Percentiles rank a stretch among this genome's conserved stretches.
Conservation (phyloP, 2,888 invertebrate genomes). For the Dolomedes plantarius region DNA sequence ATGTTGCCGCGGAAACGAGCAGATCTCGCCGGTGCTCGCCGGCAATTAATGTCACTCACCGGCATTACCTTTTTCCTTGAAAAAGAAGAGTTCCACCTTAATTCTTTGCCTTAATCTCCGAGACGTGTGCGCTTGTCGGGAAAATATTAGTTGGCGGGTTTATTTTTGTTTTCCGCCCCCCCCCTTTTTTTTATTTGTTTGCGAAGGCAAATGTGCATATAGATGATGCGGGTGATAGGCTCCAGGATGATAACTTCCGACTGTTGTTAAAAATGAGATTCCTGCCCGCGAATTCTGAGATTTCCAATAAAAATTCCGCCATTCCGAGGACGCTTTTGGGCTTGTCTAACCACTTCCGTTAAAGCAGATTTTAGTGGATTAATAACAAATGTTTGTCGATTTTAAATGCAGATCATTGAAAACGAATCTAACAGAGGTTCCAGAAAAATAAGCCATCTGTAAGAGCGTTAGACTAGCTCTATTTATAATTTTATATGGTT, state of each 20-base stretch:
- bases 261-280: constrained; percentile 1
- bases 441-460: no score
- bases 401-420: no score
- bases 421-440: no score
- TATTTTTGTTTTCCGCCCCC: not conserved
- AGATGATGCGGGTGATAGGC: constrained; percentile 2
- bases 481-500: no score
- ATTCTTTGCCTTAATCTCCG: constrained; percentile 60
- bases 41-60: constrained; percentile 68
- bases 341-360: no score
- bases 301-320: not conserved
- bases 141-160: constrained; percentile 48
- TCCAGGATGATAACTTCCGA: not conserved
- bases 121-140: constrained; percentile 48
- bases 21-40: constrained; percentile 28
- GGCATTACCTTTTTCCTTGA: constrained; percentile 36
- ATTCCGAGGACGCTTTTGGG: not conserved
- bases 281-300: not conserved
- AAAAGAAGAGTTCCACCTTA: constrained; percentile 39
- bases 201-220: no score
- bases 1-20: constrained; percentile 53
- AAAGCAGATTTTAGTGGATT: no score
- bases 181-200: no score
- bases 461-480: no score
- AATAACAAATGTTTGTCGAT: no score